Base-by-base conservation (phyloP, 1,140 invertebrate species). In the Cydia strobilella region DNA sequence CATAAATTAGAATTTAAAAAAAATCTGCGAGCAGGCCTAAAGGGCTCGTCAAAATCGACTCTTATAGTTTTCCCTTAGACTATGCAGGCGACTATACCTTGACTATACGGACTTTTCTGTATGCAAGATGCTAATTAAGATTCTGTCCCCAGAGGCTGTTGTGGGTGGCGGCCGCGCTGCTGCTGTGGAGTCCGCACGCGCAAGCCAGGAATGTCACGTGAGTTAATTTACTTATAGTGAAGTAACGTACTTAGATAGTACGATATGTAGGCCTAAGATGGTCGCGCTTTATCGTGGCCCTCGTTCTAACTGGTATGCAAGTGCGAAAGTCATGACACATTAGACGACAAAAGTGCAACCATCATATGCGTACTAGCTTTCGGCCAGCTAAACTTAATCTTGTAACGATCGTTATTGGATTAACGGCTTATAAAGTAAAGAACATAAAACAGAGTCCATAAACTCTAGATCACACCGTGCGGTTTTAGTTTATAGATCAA, bases 121-220 rank as follows among this genome's bases (percentile, higher is more conserved):
- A 59, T 31, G 63, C 63, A 66, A n/a, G 4, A n/a, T 66, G 27
- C 25, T n/a, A 66, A 66, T 18, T 27, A 2, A 35, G 27, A 42
- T 27, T 77, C 79, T 87, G 75, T 87, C 80, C 82, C 79, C 90
- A 91, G 90, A 90, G 87, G 82, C 65, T 87, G 72, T 85, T 84
- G 84, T 88, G 85, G 81, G 77, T 86, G 72, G 82, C 82, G 71
- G 78, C 78, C 7, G 82, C 84, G 39, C 54, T 90, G 72, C 77
- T 91, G 74, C 73, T 87, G 39, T 86, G 85, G 77, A 78, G 77
- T 73, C 81, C 84, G 73, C 78, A 84, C 74, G 78, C 83, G 76
- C 80, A 86, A 45, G 82, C 85, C 65, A 79, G 85, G 66, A 81
- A 88, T 75, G 83, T 89, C 75, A 90, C 90, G 90, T 91, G 79